These are phyloP conservation scores for Callipepla squamata DNA, from an alignment of 2,113 vertebrate genomes.

Conservation along the genomic window DNA sequence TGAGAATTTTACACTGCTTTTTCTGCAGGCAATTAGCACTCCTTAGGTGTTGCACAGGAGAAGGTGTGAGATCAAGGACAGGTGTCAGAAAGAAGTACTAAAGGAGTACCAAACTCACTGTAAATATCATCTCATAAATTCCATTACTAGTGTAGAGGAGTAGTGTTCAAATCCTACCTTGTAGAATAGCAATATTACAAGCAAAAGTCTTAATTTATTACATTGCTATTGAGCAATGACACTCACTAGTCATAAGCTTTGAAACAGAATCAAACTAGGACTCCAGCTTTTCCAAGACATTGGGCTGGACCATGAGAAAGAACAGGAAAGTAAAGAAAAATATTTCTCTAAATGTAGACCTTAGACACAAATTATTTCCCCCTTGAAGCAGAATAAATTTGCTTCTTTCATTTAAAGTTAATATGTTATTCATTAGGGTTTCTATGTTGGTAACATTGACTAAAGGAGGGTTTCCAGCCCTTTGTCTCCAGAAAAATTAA, in stretches of 20 bases:
- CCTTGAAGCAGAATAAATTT: background rate
- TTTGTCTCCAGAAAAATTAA: background rate
- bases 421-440: background rate
- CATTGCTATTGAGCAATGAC: background rate
- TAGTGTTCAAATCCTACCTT: background rate
- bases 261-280: background rate
- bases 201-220: background rate
- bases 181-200: background rate
- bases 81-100: background rate
- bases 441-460: background rate
- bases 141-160: background rate
- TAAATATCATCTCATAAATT: background rate
- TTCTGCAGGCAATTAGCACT: background rate
- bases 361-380: background rate
- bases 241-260: background rate
- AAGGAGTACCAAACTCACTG: background rate
- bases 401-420: background rate
- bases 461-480: background rate
- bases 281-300: background rate
- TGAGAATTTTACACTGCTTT: background rate
- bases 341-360: background rate
- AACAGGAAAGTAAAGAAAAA: background rate
- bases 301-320: background rate
- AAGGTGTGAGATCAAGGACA: background rate
- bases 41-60: background rate